Base-by-base conservation (phyloP, 2,113 vertebrate species). In the Xiphias gladius region DNA sequence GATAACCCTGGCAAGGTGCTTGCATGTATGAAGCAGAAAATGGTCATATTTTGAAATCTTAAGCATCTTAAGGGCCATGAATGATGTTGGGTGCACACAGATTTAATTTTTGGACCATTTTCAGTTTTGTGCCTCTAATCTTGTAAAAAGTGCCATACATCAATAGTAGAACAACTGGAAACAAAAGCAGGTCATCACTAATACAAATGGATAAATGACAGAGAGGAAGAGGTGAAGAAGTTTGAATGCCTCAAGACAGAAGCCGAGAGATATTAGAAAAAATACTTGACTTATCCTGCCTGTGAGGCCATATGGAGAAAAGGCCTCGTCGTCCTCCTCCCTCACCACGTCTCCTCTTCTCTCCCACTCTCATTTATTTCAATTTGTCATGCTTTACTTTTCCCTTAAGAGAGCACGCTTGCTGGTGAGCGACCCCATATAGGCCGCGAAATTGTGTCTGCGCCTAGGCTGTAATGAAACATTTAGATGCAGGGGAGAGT, bases 381-480 rank as follows among this genome's bases (percentile, higher is more conserved):
- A 94, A 96, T 96, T 96, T 95, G 93, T 93, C 93, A 93, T 86
- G 93, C 94, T 94, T 95, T 96, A 94, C 91, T 95, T 91, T 2
- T 86, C 90, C 89, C 93, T 92, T 90, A 91, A 90, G 91, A 94
- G 93, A 92, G 89, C 85, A 76, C 52, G 87, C 91, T 88, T 84
- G 84, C 86, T 90, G 84, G 88, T 87, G 89, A 91, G 88, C 75
- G 81, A 88, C 86, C 82, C 84, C 89, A 93, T 93, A 94, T 92
- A 91, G 92, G 92, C 89, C 80, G 69, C 89, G 89, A 94, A 94
- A 95, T 94, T 94, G 94, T 94, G 93, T 93, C 93, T 91, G 89
- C 75, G 87, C 89, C 84, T 80, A 5, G 82, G 80, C 91, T 91
- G 92, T 94, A 95, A 95, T 95, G 94, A 94, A 94, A 94, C 94